Evolutionary conservation across 1,140 invertebrate genomes (phyloP), one percentile per base, ranked within the genome.

Genomic region (Drosophila persimilis): DNA sequence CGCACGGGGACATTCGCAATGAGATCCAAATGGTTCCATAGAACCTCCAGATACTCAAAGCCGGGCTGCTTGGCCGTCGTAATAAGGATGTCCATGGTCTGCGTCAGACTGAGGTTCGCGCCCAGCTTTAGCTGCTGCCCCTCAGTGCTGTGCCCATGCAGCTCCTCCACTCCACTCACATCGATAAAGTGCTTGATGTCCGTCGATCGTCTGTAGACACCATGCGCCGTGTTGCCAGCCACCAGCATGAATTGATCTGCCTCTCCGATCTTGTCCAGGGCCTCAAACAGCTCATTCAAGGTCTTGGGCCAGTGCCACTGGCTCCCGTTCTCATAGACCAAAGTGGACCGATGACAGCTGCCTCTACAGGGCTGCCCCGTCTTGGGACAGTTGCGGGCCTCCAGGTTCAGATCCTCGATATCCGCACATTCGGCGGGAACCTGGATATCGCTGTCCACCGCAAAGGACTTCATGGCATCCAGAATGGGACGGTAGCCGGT

Each of bases 401-500:
- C 44, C 6, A 81, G 13, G 5, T 48, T 39, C 5, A 89, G 54
- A 51, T 86, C 90, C 51, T 91, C 90, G 20, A 91, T 91, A 15
- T 91, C 90, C 1, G 9, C 6, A 44, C 77, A 90, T 11, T 84
- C 73, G 6, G 60, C 56, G 0, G 93, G 55, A 29, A 94, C 93
- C 86, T 95, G 93, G 44, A 96, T 94, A 55, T 95, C 95, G 26
- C 91, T 92, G 83, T 96, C 95, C 1, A 77, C 89, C 0, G 95
- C 94, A 59, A 96, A 95, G 1, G 95, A 94, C 90, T 97, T 97
- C 86, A 97, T 97, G 24, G 96, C 94, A 72, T 97, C 95, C 41
- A 97, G 92, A 78, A 98, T 97, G 1, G 97, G 94, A 61, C 97
- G 92, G 77, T 97, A 98, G 0, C 97, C 97, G 2, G 97, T 98